A percentile compares a stretch with the other conserved stretches of the same genome.
Conservation (phyloP, 92 coral and sea anemone genomes). For the Heliopora coerulea region DNA sequence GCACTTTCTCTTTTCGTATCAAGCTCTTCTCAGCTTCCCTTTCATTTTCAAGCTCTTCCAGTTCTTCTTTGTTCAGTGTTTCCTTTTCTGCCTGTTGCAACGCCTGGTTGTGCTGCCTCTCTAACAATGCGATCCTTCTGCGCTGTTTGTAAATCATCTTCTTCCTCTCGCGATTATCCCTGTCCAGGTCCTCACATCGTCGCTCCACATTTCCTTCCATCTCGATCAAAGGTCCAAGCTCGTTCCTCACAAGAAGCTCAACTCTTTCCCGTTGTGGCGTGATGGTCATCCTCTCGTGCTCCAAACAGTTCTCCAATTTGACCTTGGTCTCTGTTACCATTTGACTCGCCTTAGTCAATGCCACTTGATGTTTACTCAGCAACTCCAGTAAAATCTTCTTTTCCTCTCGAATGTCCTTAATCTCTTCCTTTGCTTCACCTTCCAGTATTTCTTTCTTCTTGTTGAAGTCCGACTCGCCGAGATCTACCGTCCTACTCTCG, state of each 20-base stretch:
- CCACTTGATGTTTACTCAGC: slow-evolving; percentile 81
- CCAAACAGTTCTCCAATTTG: slow-evolving; percentile 88
- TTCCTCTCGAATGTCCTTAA: slow-evolving; percentile 94
- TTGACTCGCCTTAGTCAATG: slow-evolving; percentile 86
- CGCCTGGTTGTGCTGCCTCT: slow-evolving; percentile 94
- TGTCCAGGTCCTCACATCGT: slow-evolving; percentile 91
- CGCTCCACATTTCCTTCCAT: slow-evolving; percentile 90
- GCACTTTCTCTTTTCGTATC: slow-evolving; percentile 92
- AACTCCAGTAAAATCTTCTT: slow-evolving; percentile 83
- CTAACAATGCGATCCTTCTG: slow-evolving; percentile 82
- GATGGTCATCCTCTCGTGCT: slow-evolving; percentile 75
- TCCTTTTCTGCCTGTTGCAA: slow-evolving; percentile 98
- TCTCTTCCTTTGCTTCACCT: slow-evolving; percentile 88
- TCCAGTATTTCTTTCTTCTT: slow-evolving; percentile 95
- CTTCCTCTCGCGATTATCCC: slow-evolving; percentile 91
- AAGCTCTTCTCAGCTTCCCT: slow-evolving; percentile 93
- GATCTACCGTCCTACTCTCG: slow-evolving; percentile 77
- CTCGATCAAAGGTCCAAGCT: slow-evolving; percentile 91
- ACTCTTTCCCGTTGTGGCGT: slow-evolving; percentile 82
- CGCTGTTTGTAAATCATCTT: slow-evolving; percentile 91
- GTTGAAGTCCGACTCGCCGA: slow-evolving; percentile 87
- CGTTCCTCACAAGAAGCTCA: slow-evolving; percentile 87
- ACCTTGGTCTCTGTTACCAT: slow-evolving; percentile 98
- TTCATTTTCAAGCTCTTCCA: slow-evolving; percentile 93
- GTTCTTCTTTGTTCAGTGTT: slow-evolving; percentile 89